These are phyloP conservation scores for Peromyscus melanophrys DNA, from an alignment of 2,797 vertebrate species.

Conservation along the genomic window DNA sequence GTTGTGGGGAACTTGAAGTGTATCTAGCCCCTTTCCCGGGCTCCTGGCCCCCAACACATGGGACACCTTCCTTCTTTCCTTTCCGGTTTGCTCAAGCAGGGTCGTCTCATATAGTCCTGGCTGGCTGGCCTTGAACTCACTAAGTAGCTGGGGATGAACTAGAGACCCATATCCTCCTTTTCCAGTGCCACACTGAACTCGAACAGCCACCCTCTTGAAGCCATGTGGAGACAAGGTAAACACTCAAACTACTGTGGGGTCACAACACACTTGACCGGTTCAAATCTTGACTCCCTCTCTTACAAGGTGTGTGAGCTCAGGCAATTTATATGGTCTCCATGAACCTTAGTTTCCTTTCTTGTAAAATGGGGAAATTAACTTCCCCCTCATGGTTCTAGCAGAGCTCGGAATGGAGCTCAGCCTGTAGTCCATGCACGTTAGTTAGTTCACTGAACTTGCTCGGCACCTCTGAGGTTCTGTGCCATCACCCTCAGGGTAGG, in stretches of 20 bases:
- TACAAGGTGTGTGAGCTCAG: not conserved
- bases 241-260: not conserved
- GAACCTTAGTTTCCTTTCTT: not conserved
- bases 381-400: fast-evolving
- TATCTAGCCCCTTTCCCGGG: not conserved
- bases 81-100: not conserved
- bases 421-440: fast-evolving
- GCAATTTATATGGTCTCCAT: not conserved
- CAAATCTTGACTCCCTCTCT: not conserved
- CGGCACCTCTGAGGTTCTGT: not conserved
- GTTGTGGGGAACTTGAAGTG: not conserved
- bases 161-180: not conserved
- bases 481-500: too few species aligned
- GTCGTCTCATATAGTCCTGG: not conserved
- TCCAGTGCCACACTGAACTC: not conserved
- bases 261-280: not conserved
- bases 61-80: not conserved
- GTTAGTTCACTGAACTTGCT: not conserved
- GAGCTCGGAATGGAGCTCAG: not conserved
- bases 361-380: not conserved
- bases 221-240: fast-evolving
- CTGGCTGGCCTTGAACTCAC: not conserved
- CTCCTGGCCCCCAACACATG: fast-evolving
- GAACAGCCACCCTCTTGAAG: not conserved
- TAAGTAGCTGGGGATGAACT: not conserved